Base-by-base conservation (phyloP, 92 coral and sea anemone species). In the Palythoa heliodiscus region DNA sequence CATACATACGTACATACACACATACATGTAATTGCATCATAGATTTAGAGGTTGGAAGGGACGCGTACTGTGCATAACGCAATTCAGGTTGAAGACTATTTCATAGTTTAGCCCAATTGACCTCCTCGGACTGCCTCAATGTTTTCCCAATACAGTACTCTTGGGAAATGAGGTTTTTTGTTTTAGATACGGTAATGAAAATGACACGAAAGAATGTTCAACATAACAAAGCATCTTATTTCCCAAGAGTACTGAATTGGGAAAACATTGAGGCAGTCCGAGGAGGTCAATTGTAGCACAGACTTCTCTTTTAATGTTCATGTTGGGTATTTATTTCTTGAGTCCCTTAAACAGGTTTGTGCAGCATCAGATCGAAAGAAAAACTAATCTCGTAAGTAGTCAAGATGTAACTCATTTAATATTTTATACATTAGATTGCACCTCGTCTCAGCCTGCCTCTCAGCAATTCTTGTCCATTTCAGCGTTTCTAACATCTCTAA, bases 61-160 rank as follows among this genome's bases (percentile, higher is more conserved):
- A 29, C n/a, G n/a, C n/a, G n/a, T n/a, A n/a, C 35, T 29, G 35
- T 29, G 35, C 35, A 29, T 70, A 48, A 14, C 75, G 50, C 75
- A 70, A 37, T 70, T 70, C 73, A 68, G 73, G 73, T 25, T 20
- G 37, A 29, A 70, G 75, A 35, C 75, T 70, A 29, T 70, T 70
- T 52, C 39, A 29, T 70, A 70, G 39, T 12, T 71, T 68, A 15
- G 75, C 75, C 66, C 7, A 22, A 16, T n/a, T n/a, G n/a, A n/a
- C n/a, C n/a, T n/a, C n/a, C n/a, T n/a, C n/a, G n/a, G n/a, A n/a
- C n/a, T n/a, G n/a, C n/a, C n/a, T n/a, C n/a, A n/a, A n/a, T n/a
- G n/a, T n/a, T n/a, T n/a, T n/a, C n/a, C n/a, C n/a, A n/a, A n/a
- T n/a, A n/a, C n/a, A n/a, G n/a, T n/a, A n/a, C n/a, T n/a, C n/a